Conservation (phyloP, 2,888 invertebrate genomes). For the Thyatira batis region DNA sequence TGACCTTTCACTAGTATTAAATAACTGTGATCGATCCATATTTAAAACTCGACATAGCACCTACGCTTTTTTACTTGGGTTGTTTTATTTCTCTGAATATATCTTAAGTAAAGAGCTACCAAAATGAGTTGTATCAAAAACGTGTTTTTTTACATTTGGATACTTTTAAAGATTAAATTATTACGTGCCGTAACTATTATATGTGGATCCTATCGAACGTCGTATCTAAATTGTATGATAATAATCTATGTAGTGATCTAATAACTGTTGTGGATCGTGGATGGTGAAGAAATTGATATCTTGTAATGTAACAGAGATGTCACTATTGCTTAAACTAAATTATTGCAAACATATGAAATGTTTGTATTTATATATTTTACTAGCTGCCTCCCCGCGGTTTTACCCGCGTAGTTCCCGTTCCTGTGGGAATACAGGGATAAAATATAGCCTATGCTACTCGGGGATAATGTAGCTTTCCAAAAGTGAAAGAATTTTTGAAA, state of each 20-base stretch:
- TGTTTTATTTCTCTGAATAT: neutral
- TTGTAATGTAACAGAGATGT: slow-evolving; percentile 25
- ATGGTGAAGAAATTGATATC: slow-evolving; percentile 36
- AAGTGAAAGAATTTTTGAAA: no score
- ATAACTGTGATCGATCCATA: neutral
- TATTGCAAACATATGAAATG: no score
- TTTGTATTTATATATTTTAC: slow-evolving; percentile 4
- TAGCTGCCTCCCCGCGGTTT: no score
- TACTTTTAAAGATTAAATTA: slow-evolving; percentile 15
- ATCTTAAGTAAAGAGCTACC: no score
- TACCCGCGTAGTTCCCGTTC: no score
- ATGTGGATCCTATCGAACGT: slow-evolving; percentile 24
- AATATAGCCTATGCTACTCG: no score
- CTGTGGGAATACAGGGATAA: no score
- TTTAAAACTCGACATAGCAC: neutral
- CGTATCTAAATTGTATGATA: slow-evolving; percentile 32
- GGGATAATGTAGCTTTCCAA: no score
- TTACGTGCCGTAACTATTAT: slow-evolving; percentile 30
- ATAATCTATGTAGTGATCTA: slow-evolving; percentile 31
- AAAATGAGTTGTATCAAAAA: neutral
- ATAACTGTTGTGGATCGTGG: slow-evolving; percentile 32
- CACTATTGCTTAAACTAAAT: no score
- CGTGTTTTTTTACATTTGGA: slow-evolving; percentile 2
- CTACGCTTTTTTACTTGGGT: slow-evolving; percentile 1
- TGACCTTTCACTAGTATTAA: neutral